phyloP scores from a whole-genome alignment of 2,113 vertebrate genomes.

The Salvelinus fontinalis region DNA sequence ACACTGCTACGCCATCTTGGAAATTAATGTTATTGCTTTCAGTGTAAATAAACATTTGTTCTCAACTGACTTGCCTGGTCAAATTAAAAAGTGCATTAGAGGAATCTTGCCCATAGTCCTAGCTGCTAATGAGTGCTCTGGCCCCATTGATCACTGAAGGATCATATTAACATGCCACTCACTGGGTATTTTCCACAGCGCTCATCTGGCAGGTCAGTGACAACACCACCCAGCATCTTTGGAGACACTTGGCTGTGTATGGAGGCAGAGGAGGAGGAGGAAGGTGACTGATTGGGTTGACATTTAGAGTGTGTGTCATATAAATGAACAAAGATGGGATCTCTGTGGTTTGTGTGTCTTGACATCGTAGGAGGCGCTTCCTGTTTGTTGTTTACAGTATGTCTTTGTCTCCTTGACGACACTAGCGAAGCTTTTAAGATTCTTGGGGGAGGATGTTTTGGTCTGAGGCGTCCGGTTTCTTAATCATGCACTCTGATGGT shows the following conservation, averaged over 20 bases:
- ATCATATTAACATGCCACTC: slow-evolving; percentile 57
- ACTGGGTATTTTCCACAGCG: slow-evolving; percentile 54
- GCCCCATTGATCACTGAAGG: slow-evolving; percentile 8
- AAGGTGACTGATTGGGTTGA: slow-evolving; percentile 37
- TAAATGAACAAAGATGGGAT: neutral
- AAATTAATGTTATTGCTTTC: too few relatives aligned
- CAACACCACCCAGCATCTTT: slow-evolving; percentile 43
- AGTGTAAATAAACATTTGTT: too few relatives aligned
- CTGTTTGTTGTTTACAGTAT: slow-evolving; percentile 40
- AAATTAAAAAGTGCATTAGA: neutral
- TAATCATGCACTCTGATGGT: slow-evolving; percentile 25
- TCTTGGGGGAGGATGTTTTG: slow-evolving; percentile 47
- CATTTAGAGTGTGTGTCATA: slow-evolving; percentile 30
- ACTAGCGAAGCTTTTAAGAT: slow-evolving; percentile 13
- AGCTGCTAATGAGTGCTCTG: slow-evolving; percentile 50
- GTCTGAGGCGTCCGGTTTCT: slow-evolving; percentile 45
- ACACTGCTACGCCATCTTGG: too few relatives aligned
- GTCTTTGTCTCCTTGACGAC: slow-evolving; percentile 21
- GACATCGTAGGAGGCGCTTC: slow-evolving; percentile 48
- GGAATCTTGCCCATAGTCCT: slow-evolving; percentile 31
- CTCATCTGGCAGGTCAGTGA: slow-evolving; percentile 54
- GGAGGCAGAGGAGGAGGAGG: slow-evolving; percentile 4
- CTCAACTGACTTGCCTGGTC: too few relatives aligned
- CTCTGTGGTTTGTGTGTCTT: neutral
- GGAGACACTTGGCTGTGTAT: too few relatives aligned